Base-by-base conservation (phyloP, 2,888 invertebrate species). In the Meteorus colon region DNA sequence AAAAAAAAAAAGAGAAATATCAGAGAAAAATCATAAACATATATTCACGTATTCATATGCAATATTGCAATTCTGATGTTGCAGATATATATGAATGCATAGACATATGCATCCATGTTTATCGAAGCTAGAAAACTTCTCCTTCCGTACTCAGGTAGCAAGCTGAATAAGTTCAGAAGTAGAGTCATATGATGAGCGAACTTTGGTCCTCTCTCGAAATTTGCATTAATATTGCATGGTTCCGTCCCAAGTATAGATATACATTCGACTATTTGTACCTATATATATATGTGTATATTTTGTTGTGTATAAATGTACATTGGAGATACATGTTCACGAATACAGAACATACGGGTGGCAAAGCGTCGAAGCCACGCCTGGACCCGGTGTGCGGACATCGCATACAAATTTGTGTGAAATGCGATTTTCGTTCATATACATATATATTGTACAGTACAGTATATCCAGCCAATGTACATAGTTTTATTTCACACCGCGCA, bases 211-310 rank as follows among this genome's bases (percentile, higher is more conserved):
- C 29, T 24, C 72, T 34, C n/a, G 45, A 77, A 77, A 80, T 80
- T 80, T 78, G 79, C 80, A 80, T 80, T 70, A 79, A 78, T 75
- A 79, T 78, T 79, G 79, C 79, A 77, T 45, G 66, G 66, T 66
- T 31, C 55, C 65, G 6, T 5, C 14, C 68, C 41, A 24, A 41
- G 8, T n/a, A 31, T 62, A 14, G 5, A 60, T 10, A 12, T 62
- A 62, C n/a, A 62, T 67, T 24, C 27, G 45, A 68, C 16, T 51
- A 41, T 70, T 41, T 27, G 24, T 41, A 59, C 31, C 27, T 45
- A 45, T 62, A 31, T 45, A 8, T 62, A 14, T 45, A 45, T 62
- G 19, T 45, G 2, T 62, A 14, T 45, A 16, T 45, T 3, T 14
- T 24, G 24, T 1, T 60, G 29, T 60, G 24, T 41, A 48, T 24